Conservation (phyloP, 2,113 vertebrate species). For the Phocoena phocoena region DNA sequence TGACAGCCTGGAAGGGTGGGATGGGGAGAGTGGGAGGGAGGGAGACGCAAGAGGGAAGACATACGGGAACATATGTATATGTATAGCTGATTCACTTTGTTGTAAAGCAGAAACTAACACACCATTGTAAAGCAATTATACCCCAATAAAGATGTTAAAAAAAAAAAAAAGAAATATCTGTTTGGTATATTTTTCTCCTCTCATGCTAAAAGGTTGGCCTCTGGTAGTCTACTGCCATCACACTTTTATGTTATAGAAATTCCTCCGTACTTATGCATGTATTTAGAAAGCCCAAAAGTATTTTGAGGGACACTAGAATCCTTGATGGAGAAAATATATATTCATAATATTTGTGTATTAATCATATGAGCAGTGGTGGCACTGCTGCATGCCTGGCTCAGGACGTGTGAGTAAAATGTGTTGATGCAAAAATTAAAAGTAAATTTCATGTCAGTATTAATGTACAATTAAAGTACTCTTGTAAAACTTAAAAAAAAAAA, state of each 20-base stretch:
- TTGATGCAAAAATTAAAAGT: background rate
- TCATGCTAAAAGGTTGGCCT: background rate
- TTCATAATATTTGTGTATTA: background rate
- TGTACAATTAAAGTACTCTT: background rate
- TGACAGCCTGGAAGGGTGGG: too few species aligned
- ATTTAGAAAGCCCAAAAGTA: background rate
- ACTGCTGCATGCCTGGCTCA: background rate
- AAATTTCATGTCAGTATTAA: background rate
- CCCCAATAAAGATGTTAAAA: background rate
- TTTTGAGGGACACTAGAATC: background rate
- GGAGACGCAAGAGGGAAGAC: too few species aligned
- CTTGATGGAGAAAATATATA: background rate
- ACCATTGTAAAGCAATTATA: too few species aligned
- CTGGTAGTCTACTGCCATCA: background rate
- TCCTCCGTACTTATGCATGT: background rate
- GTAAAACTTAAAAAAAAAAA: too few species aligned
- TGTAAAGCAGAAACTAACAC: background rate
- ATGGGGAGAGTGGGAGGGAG: too few species aligned
- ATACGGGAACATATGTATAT: too few species aligned
- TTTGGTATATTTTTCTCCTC: background rate
- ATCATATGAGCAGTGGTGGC: background rate
- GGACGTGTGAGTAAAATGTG: background rate
- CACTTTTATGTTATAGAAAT: background rate
- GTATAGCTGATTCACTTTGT: too few species aligned
- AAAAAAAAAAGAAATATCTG: background rate